These are phyloP conservation scores for Gymnocephalus cernua DNA, from an alignment of 2,113 vertebrate species.

Conservation along the genomic window DNA sequence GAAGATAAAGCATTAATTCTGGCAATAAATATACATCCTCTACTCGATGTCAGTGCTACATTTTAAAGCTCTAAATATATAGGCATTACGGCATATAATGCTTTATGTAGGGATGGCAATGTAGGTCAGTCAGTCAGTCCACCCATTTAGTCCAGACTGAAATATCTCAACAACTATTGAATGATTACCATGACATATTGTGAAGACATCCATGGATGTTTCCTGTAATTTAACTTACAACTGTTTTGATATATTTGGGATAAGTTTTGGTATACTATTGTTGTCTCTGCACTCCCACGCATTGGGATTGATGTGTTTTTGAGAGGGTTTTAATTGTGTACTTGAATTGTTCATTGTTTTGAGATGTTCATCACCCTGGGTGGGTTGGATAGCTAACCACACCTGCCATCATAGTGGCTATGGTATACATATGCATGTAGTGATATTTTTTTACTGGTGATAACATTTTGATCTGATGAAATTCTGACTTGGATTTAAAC, in stretches of 20 bases:
- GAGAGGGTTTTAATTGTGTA: background rate
- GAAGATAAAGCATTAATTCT: conserved; percentile 20
- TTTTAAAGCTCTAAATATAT: conserved; percentile 9
- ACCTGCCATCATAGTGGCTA: background rate
- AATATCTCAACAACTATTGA: background rate
- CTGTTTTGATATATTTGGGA: background rate
- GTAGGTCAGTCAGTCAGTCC: background rate
- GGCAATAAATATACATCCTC: conserved; percentile 27
- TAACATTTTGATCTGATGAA: background rate
- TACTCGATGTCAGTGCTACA: conserved; percentile 7
- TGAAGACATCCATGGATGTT: background rate
- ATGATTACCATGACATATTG: background rate
- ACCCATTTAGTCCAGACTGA: background rate
- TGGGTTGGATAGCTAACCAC: background rate
- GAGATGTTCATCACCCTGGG: background rate
- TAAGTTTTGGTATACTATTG: background rate
- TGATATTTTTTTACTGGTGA: background rate
- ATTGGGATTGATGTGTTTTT: background rate
- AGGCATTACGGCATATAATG: background rate
- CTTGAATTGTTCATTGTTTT: background rate
- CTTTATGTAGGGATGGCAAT: background rate
- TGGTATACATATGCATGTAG: background rate
- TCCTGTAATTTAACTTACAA: background rate
- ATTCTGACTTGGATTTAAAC: background rate
- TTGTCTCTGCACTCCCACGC: background rate